phyloP scores from a whole-genome alignment of 2,888 invertebrate species.

The Calliopum simillimum region DNA sequence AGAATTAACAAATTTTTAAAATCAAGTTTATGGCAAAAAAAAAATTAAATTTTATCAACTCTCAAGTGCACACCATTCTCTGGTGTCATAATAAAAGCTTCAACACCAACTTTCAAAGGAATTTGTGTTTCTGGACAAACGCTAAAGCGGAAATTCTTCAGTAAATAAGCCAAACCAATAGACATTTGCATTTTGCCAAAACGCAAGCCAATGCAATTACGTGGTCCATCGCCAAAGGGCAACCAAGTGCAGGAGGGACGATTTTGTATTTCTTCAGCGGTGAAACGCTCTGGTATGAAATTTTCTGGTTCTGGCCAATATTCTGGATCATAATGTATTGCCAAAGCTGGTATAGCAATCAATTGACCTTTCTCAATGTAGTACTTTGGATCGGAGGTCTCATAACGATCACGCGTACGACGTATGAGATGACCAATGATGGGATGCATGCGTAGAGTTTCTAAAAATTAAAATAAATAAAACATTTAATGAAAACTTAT shows the following conservation, averaged over 20 bases:
- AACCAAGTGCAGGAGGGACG: constrained; percentile 62
- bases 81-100: constrained; percentile 12
- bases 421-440: constrained; percentile 70
- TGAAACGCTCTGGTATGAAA: constrained; percentile 74
- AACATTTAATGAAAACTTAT: constrained; percentile 4
- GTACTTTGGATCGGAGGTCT: constrained; percentile 67
- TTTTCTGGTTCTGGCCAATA: constrained; percentile 72
- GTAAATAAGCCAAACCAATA: constrained; percentile 43
- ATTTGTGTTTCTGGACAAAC: constrained; percentile 38
- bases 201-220: constrained; percentile 45
- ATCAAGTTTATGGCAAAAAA: constrained; percentile 3
- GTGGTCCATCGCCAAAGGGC: constrained; percentile 33
- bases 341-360: constrained; percentile 70
- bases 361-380: constrained; percentile 69
- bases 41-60: constrained; percentile 26
- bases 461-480: constrained; percentile 41
- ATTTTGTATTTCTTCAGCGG: constrained; percentile 69
- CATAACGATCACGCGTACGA: constrained; percentile 68
- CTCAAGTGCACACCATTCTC: constrained; percentile 43
- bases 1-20: too few species aligned
- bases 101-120: constrained; percentile 35
- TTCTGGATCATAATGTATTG: constrained; percentile 72
- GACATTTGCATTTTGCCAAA: constrained; percentile 45
- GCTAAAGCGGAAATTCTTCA: constrained; percentile 45
- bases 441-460: constrained; percentile 71